These are phyloP conservation scores for Spodoptera frugiperda DNA, from an alignment of 1,140 invertebrate species.

Conservation along the genomic window DNA sequence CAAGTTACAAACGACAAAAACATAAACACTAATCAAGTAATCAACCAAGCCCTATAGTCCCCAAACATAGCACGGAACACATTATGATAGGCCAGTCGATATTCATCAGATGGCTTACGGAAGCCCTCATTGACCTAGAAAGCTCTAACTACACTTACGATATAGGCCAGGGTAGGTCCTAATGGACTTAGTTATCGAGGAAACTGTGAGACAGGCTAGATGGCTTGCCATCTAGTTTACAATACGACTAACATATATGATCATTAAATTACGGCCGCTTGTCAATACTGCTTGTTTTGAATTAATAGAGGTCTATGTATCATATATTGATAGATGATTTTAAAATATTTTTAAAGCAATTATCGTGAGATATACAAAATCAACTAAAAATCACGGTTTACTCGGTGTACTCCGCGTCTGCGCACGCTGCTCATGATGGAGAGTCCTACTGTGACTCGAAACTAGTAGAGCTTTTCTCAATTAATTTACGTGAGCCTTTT, in stretches of 20 bases:
- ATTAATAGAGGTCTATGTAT: not conserved
- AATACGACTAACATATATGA: not conserved
- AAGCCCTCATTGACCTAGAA: slow-evolving; percentile 43
- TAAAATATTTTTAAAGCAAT: too few relatives aligned
- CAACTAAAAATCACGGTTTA: too few relatives aligned
- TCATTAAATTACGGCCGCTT: slow-evolving; percentile 2
- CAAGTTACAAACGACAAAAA: too few relatives aligned
- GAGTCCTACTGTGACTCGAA: too few relatives aligned
- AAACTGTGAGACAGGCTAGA: slow-evolving; percentile 8
- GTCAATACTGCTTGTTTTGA: not conserved
- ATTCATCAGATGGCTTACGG: slow-evolving; percentile 21
- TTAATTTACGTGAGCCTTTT: too few relatives aligned
- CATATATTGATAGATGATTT: too few relatives aligned
- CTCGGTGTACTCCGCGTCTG: too few relatives aligned
- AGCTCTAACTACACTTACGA: slow-evolving; percentile 42
- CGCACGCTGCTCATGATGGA: too few relatives aligned
- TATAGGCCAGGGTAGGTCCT: slow-evolving; percentile 36
- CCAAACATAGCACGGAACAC: slow-evolving; percentile 2
- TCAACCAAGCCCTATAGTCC: not conserved
- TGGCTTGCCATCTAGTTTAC: slow-evolving; percentile 3
- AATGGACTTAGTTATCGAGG: slow-evolving; percentile 36
- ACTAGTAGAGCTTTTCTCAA: too few relatives aligned
- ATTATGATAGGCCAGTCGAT: slow-evolving; percentile 20
- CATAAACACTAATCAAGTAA: too few relatives aligned
- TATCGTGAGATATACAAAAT: too few relatives aligned